A percentile compares a stretch with the other conserved stretches of the same genome.
Conservation (phyloP, 1,140 invertebrate genomes). For the Orchestia grillus region DNA sequence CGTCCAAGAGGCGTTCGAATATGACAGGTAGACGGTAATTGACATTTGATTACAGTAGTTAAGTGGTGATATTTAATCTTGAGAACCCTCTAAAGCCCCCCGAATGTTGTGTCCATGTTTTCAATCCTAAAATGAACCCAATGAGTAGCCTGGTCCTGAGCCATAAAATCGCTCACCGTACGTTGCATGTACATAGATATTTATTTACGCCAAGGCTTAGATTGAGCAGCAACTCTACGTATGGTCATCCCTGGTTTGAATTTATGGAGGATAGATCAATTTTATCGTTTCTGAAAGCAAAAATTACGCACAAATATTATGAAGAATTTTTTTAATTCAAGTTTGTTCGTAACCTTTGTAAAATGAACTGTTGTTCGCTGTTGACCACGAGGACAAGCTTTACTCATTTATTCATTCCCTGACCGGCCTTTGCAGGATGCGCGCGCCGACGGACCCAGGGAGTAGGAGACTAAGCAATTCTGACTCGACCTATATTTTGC, state of each 20-base stretch:
- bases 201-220: neutral
- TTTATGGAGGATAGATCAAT: slow-evolving; percentile 1
- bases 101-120: neutral
- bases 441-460: too few species aligned
- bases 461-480: neutral
- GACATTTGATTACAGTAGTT: neutral
- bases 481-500: neutral
- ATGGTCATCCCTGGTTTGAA: neutral
- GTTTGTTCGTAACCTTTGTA: neutral
- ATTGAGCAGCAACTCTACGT: neutral
- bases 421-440: neutral
- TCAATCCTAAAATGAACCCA: neutral
- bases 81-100: neutral
- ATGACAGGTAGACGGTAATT: neutral
- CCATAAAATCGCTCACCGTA: neutral
- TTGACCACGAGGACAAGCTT: neutral
- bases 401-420: neutral
- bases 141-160: neutral
- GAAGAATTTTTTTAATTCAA: neutral
- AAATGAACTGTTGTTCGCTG: neutral
- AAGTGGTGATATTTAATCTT: neutral
- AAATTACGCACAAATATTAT: neutral
- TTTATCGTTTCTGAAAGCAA: neutral
- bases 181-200: neutral
- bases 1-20: neutral